Conservation (phyloP, 2,888 invertebrate genomes). For the Cordylochernes scorpioides region DNA sequence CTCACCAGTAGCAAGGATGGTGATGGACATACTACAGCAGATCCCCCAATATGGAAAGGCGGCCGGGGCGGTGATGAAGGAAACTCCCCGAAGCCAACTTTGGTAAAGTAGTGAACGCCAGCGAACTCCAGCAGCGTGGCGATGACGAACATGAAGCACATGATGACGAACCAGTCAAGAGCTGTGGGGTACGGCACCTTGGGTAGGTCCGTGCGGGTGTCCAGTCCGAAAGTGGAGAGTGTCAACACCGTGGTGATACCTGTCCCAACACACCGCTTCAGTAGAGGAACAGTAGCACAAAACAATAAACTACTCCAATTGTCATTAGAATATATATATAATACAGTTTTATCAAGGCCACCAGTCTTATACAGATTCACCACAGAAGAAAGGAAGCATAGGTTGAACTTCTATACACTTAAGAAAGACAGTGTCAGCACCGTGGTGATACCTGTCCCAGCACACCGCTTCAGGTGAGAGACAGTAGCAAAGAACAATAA, state of each 20-base stretch:
- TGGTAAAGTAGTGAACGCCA: conserved; percentile 45
- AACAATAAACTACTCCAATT: no score
- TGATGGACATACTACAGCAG: conserved; percentile 5
- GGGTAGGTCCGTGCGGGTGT: conserved; percentile 64
- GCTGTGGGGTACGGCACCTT: conserved; percentile 84
- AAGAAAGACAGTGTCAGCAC: conserved; percentile 70
- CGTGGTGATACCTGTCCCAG: no score
- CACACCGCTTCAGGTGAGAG: no score
- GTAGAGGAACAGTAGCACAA: no score
- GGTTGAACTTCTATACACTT: no score
- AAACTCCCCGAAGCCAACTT: conserved; percentile 14
- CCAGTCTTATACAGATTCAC: no score
- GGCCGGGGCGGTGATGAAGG: conserved; percentile 7
- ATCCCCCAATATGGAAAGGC: neutral
- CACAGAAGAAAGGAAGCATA: no score
- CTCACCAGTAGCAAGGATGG: neutral
- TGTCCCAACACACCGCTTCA: no score
- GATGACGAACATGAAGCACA: conserved; percentile 77
- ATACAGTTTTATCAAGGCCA: no score
- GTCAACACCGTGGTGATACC: conserved; percentile 79
- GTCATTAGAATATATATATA: no score
- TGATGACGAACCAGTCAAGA: conserved; percentile 66
- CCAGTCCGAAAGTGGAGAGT: conserved; percentile 61
- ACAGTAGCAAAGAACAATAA: no score
- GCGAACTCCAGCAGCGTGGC: conserved; percentile 77